Conservation (phyloP, 2,113 vertebrate genomes). For the Athene noctua region DNA sequence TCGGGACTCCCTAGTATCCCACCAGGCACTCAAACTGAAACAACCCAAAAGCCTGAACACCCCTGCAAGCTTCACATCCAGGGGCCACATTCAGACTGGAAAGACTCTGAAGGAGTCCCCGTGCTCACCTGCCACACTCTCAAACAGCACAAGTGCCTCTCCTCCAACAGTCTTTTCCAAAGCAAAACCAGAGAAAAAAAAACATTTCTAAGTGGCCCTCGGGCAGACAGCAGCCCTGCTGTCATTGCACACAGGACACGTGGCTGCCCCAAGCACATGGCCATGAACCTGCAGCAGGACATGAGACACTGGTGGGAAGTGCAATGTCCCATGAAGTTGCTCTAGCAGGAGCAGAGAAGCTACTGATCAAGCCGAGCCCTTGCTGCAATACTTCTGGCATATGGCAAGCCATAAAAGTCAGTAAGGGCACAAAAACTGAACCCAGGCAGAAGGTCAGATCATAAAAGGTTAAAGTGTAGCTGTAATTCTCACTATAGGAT, state of each 20-base stretch:
- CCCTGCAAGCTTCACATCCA: background rate
- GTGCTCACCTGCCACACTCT: background rate
- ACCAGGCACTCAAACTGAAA: background rate
- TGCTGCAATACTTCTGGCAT: background rate
- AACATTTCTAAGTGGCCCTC: background rate
- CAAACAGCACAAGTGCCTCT: background rate
- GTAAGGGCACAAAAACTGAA: background rate
- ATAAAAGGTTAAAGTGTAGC: background rate
- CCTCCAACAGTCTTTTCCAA: background rate
- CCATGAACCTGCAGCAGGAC: background rate
- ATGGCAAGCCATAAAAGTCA: background rate
- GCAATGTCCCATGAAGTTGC: background rate
- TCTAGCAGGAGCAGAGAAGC: background rate
- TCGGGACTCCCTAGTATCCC: background rate
- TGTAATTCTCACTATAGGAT: background rate
- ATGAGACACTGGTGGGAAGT: rapidly evolving
- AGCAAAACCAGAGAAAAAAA: background rate
- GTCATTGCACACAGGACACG: background rate
- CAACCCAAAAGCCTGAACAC: background rate
- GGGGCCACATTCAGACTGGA: background rate
- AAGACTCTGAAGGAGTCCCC: rapidly evolving
- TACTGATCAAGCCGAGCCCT: background rate
- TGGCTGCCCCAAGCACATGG: background rate
- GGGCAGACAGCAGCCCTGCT: background rate
- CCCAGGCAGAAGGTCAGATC: background rate